These are phyloP conservation scores for Laothoe populi DNA, from an alignment of 2,888 invertebrate genomes.

Conservation along the genomic window DNA sequence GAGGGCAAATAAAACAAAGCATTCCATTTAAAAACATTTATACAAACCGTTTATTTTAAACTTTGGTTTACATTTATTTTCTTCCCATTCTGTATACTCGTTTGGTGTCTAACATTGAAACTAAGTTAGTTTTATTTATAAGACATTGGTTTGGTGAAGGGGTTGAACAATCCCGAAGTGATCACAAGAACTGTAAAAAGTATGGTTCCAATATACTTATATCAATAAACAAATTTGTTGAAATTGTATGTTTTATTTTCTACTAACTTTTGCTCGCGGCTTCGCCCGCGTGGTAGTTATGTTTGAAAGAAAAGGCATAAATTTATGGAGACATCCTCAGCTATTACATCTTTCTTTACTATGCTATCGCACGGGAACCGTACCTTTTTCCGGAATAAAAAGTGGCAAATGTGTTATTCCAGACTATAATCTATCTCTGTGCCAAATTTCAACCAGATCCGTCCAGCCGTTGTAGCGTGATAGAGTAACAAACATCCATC, in stretches of 20 bases:
- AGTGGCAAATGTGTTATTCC: too few relatives aligned
- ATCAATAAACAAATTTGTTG: constrained; percentile 46
- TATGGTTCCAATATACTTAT: constrained; percentile 56
- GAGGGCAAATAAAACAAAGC: constrained; percentile 39
- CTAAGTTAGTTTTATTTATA: constrained; percentile 39
- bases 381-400: too few relatives aligned
- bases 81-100: constrained; percentile 7
- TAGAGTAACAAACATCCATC: too few relatives aligned
- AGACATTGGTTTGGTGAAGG: constrained; percentile 58
- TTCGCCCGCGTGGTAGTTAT: too few relatives aligned
- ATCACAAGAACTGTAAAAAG: constrained; percentile 44
- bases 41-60: constrained; percentile 20
- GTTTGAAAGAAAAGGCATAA: too few relatives aligned
- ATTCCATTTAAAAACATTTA: constrained; percentile 45
- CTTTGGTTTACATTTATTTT: not conserved
- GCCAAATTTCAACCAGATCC: too few relatives aligned
- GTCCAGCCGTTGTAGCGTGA: too few relatives aligned
- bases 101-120: constrained; percentile 11
- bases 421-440: too few relatives aligned
- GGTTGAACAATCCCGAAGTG: constrained; percentile 31
- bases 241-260: constrained; percentile 44
- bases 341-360: too few relatives aligned
- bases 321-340: too few relatives aligned
- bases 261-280: constrained; percentile 20
- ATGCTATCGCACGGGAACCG: too few relatives aligned